Percentiles rank a stretch among this genome's conserved stretches.
phyloP scores from a whole-genome alignment of 2,113 vertebrate genomes.

The Puffinus mauretanicus region DNA sequence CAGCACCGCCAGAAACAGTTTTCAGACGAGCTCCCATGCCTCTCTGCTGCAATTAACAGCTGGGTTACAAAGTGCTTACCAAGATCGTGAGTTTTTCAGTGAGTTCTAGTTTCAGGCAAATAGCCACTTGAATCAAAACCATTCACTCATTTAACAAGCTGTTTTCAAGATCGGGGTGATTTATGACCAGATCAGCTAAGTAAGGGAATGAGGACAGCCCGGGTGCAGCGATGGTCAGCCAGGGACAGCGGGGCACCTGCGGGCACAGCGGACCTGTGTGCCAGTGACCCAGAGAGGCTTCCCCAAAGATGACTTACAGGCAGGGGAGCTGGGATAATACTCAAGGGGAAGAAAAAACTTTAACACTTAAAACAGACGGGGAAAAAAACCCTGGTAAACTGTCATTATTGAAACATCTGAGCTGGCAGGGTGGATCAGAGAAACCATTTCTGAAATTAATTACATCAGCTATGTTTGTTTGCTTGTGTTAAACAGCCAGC shows the following conservation, averaged over 20 bases:
- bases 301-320: not conserved
- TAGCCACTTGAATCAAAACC: not conserved
- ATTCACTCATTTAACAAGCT: not conserved
- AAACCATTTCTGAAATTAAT: not conserved
- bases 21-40: not conserved
- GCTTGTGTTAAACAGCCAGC: not conserved
- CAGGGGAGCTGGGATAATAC: not conserved
- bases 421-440: not conserved
- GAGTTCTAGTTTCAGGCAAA: not conserved
- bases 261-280: not conserved
- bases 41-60: rapidly evolving
- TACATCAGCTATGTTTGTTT: not conserved
- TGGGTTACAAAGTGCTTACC: rapidly evolving
- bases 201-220: not conserved
- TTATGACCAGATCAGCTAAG: not conserved
- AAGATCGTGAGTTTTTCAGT: not conserved
- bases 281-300: not conserved
- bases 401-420: not conserved
- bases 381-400: not conserved
- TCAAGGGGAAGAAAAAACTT: not conserved
- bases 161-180: not conserved
- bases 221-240: not conserved
- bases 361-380: not conserved
- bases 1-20: not conserved
- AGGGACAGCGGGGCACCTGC: not conserved